Base-by-base conservation (phyloP, 37 sponge, comb jelly and placozoan species). In the Cladorhizidae sp. region DNA sequence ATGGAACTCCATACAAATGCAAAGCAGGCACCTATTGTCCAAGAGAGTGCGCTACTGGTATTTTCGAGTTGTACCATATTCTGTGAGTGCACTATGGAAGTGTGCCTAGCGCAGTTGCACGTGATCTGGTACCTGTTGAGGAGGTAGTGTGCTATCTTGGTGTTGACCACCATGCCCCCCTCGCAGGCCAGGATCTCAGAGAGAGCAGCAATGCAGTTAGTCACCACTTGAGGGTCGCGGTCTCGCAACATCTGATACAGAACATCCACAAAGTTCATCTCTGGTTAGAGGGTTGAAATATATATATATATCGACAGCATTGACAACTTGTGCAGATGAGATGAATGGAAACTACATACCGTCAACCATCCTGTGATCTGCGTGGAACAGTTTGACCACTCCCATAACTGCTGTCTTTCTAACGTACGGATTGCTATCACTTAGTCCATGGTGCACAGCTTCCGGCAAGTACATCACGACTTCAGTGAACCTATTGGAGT, bases 391-490 rank as follows among this genome's bases (percentile, higher is more conserved):
- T 63, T 96, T 99, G 45, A 93, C 83, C 64, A 89, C 86, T 8
- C 97, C 97, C 85, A 94, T 73, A 26, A 99, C 93, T n/a, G 99
- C 99, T 43, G 91, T 90, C 73, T 85, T 87, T 41, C 99, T 86
- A 17, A 99, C 99, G 82, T 96, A 96, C 1, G 84, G 69, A 63
- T 89, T 90, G 36, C 75, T 79, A 74, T 99, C 99, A 64, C 73
- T 71, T 32, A 99, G 82, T 29, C 95, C 99, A 42, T 83, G 26
- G 65, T 88, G 83, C 57, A 99, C 57, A 12, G 95, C 93, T 38
- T 84, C 86, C 1, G 72, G 74, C 9, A 94, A 77, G 70, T 94
- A 99, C 86, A 96, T 90, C 35, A 90, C 58, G 25, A 99, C 72
- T 56, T 67, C 81, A 0, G 91, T 77, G 0, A 95, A 58, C 64